Evolutionary conservation across 2,888 invertebrate species (phyloP), one percentile per base, ranked within the genome.

Genomic region (Lithophane leautieri): DNA sequence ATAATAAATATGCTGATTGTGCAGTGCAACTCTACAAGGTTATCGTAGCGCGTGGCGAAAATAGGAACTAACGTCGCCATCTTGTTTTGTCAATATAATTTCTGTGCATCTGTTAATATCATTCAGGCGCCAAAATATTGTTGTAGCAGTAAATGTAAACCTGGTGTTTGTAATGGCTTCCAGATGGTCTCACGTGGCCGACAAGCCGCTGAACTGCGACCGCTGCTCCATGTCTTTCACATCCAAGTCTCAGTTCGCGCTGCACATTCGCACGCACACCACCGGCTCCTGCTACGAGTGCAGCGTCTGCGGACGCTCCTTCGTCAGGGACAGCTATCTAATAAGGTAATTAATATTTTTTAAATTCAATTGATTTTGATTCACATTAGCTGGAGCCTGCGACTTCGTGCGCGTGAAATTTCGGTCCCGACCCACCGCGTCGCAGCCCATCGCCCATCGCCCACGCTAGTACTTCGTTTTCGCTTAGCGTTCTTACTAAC

Each of bases 161-260:
- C 52, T 52, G 52, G 52, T 66, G 4, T 40, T 19, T 54, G 11
- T 52, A 16, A 34, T n/a, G 67, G 12, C 19, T 40, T 52, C 0
- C 89, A 97, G 98, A 86, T 98, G 98, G 98, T 98, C 98, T 70
- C 98, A 98, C 94, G 97, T 98, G 72, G 97, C 98, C 9, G 98
- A 98, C 92, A 97, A 98, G 94, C 98, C 98, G 56, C 92, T 98
- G 89, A 97, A 97, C 87, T 98, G 98, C 95, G 97, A 97, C 90
- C 97, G 97, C 85, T 97, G 98, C 93, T 97, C 97, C 88, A 97
- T 97, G 95, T 97, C 97, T 80, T 98, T 98, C 94, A 98, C 97
- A 72, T 98, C 97, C 89, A 98, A 98, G 95, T 97, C 97, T 79
- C 97, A 98, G 95, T 98, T 98, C 94, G 97, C 98, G 82, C 97